Evolutionary conservation across 2,797 vertebrate species (phyloP).

Genomic region (Numenius phaeopus): DNA sequence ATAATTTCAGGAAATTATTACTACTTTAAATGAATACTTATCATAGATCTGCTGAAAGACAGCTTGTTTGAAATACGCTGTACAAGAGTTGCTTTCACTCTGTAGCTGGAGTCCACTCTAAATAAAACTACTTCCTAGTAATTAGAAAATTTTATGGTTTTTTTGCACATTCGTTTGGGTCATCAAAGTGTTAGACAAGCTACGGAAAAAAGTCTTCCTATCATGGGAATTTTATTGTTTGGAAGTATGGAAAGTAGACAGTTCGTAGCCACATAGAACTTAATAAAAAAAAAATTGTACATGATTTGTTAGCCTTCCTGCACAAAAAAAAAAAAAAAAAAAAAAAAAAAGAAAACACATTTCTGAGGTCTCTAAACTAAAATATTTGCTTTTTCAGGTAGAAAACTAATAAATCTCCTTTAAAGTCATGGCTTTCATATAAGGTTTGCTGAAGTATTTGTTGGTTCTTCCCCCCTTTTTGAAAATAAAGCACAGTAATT

Average conservation of each 20-base stretch:
- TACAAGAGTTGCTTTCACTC: background rate
- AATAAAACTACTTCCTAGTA: background rate
- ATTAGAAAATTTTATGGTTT: background rate
- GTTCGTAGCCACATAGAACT: background rate
- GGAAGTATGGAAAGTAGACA: background rate
- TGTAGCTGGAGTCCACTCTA: background rate
- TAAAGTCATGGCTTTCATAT: background rate
- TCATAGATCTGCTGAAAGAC: background rate
- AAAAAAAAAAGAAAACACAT: rapidly evolving
- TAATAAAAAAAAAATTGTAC: background rate
- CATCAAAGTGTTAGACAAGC: background rate
- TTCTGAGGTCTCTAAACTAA: background rate
- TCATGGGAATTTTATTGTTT: background rate
- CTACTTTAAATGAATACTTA: background rate
- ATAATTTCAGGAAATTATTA: background rate
- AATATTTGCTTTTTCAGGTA: background rate
- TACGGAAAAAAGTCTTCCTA: background rate
- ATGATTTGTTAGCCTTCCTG: background rate
- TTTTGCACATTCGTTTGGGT: background rate
- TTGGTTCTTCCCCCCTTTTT: background rate
- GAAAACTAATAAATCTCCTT: background rate
- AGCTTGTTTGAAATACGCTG: background rate
- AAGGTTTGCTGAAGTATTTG: background rate
- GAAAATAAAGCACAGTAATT: background rate
- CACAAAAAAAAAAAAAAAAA: too few species aligned